Evolutionary conservation across 2,888 invertebrate genomes (phyloP), one percentile per base, ranked within the genome.

Genomic region (Leptopilina drosophilae): DNA sequence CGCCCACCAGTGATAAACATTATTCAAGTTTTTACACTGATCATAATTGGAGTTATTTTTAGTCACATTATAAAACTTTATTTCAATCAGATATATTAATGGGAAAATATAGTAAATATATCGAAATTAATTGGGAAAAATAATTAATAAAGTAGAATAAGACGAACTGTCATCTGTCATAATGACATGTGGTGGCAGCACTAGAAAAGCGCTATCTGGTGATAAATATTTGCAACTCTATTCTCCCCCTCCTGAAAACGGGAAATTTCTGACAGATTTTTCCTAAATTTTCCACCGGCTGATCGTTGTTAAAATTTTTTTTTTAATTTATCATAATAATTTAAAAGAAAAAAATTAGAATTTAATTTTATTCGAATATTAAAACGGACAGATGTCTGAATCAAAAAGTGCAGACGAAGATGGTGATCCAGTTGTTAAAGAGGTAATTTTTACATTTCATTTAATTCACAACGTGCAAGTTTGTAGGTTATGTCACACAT

Each of bases 401-500:
- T 66, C 80, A 64, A 81, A 80, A 79, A 53, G 64, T 1, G 85
- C 86, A 84, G 88, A 89, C 26, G 83, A 84, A 73, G 88, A 89
- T 20, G 79, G 80, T 64, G 90, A 90, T 85, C 88, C 89, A 8
- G 88, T 90, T 8, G 82, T 89, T 26, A 89, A 88, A 81, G 90
- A 90, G 87, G 90, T 90, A 83, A 78, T 46, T 42, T 65, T 59
- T 40, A 20, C 49, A 67, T 67, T 26, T 33, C 8, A n/a, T 42
- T 46, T 67, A 14, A 26, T 49, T 69, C 14, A 20, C 69, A 69
- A 53, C 69, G 53, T 69, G 69, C 26, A 15, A 53, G 8, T 53
- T 53, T 69, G 11, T 7, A 69, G 69, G 69, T 69, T 69, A 69
- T 69, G 53, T 53, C 5, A 12, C 11, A 49, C 11, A 4, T 49